Evolutionary conservation across 2,888 invertebrate species (phyloP), one percentile per base, ranked within the genome.

Genomic region (Theretra japonica): DNA sequence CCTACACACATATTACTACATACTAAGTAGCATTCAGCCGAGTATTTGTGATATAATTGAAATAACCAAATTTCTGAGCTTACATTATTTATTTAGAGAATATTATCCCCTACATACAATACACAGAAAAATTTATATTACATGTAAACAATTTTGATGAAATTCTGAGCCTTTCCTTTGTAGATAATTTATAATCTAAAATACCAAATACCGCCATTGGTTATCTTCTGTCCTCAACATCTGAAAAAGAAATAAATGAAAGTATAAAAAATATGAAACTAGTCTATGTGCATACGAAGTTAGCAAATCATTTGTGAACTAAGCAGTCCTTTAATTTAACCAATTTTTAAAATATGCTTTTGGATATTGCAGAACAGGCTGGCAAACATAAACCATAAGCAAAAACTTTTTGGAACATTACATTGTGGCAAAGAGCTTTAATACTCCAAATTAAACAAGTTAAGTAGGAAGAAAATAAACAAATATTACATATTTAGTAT

Each of bases 171-270:
- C 77, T 77, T 65, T 74, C 76, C 71, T 81, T 72, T 76, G 74
- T 75, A 77, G 73, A 77, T 74, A 75, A 78, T 80, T 83, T 80
- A 80, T 74, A 73, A 23, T 73, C 78, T 80, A 80, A 73, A 68
- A 71, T 73, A 71, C 78, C 76, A 72, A 73, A 75, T 73, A 74
- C 69, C 71, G 71, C 71, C 48, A 65, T 74, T 71, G 81, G 86
- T 84, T 93, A 93, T 77, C 91, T 90, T 75, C 93, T 81, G n/a
- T 94, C 93, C 57, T 94, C 94, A 75, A 94, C 91, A 92, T 92
- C 94, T 94, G 91, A 71, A 91, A 92, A 75, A 77, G 72, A 82
- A 77, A 73, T 75, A 72, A 65, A 30, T 69, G 48, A 68, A 60
- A 48, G 17, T 53, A 19, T 5, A n/a, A 17, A 11, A 19, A 53